A percentile compares a stretch with the other conserved stretches of the same genome.
Evolutionary conservation across 2,797 vertebrate species (phyloP).

Genomic region (Myotis daubentonii): DNA sequence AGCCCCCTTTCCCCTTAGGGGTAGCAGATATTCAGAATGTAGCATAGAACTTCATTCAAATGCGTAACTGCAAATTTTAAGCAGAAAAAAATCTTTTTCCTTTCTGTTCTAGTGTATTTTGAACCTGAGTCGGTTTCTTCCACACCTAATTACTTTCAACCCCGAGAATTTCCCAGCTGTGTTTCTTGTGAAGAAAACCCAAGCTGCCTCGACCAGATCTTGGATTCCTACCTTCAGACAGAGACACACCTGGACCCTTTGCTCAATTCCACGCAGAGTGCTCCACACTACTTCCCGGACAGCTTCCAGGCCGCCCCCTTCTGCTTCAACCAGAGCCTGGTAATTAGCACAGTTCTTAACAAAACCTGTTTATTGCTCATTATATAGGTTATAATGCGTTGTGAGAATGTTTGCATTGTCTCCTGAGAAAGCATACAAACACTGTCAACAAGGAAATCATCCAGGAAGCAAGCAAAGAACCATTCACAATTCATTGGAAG

Average conservation of each 20-base stretch:
- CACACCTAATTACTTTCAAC: slow-evolving; percentile 82
- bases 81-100: slow-evolving; percentile 14
- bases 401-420: not conserved
- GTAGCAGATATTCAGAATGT: not conserved
- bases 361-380: not conserved
- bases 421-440: slow-evolving; percentile 20
- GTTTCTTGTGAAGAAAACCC: slow-evolving; percentile 84
- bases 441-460: slow-evolving; percentile 25
- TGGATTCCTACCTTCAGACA: slow-evolving; percentile 86
- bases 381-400: not conserved
- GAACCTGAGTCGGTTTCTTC: slow-evolving; percentile 82
- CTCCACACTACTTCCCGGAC: slow-evolving; percentile 85
- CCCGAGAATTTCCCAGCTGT: slow-evolving; percentile 83
- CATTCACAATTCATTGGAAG: slow-evolving; percentile 24
- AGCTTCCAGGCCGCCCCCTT: slow-evolving; percentile 86
- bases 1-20: not conserved
- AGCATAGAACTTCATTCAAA: not conserved
- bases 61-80: slow-evolving; percentile 24
- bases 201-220: slow-evolving; percentile 87
- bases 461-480: slow-evolving; percentile 13
- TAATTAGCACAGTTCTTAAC: slow-evolving; percentile 79
- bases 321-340: slow-evolving; percentile 89
- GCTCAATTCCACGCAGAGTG: slow-evolving; percentile 74
- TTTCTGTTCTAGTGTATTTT: slow-evolving; percentile 84
- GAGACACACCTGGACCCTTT: slow-evolving; percentile 78